Conservation (phyloP, 2,113 vertebrate genomes). For the Phylloscopus trochiloides region DNA sequence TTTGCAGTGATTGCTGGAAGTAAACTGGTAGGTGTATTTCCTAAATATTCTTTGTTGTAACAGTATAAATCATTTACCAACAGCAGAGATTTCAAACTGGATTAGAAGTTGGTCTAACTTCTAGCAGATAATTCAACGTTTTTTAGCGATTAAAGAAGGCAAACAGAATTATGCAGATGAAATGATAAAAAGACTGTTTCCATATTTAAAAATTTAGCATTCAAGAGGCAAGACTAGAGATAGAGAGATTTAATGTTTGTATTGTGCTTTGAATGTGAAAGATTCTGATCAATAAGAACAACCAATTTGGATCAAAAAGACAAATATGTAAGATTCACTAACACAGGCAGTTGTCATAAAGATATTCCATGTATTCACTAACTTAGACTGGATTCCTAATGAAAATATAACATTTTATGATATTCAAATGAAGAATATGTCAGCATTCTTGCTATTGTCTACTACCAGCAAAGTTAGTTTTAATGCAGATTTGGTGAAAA, state of each 20-base stretch:
- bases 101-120: neutral
- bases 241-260: neutral
- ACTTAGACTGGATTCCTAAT: neutral
- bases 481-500: neutral
- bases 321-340: neutral
- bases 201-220: neutral
- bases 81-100: neutral
- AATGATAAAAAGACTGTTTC: neutral
- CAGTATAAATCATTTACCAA: neutral
- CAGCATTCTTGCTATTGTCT: neutral
- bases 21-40: constrained; percentile 79
- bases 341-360: neutral
- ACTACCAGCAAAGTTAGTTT: neutral
- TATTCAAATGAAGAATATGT: neutral
- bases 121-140: neutral
- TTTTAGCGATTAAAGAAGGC: neutral
- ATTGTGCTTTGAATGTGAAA: neutral
- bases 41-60: neutral
- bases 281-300: neutral
- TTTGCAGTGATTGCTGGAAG: constrained; percentile 80
- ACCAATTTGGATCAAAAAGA: neutral
- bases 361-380: neutral
- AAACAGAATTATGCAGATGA: neutral
- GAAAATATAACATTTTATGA: neutral
- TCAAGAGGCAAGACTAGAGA: neutral